Evolutionary conservation across 2,113 vertebrate species (phyloP), one percentile per base, ranked within the genome.

Genomic region (Orycteropus afer): DNA sequence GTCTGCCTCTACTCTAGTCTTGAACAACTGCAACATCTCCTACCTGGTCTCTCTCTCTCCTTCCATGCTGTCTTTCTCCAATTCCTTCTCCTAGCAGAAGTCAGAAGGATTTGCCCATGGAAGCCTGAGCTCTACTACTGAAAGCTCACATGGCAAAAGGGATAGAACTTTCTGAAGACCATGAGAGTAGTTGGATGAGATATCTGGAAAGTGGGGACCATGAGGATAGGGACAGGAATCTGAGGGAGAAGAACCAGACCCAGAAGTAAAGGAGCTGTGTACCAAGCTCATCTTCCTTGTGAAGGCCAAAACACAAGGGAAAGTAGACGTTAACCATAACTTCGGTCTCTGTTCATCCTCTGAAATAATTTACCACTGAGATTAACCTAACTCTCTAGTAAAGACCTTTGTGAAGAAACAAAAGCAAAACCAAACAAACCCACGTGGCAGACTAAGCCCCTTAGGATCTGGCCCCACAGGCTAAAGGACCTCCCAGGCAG

Each of bases 1-100:
- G 17, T 89, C 29, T 9, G 65, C 57, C n/a, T 20, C 10, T 12
- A 27, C 40, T 29, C 32, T 2, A 47, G 51, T 20, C 57, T 37
- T 32, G 27, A 37, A n/a, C 0, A 3, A 23, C 29, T 2, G 5
- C 53, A 7, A 29, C 0, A 0, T 18, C 8, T 61, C 42, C 29
- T 37, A 14, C 51, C 57, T 18, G 29, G 6, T 22, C 29, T 49
- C 71, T 53, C 37, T 53, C 74, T 49, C 40, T 15, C 40, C 29
- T 17, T 74, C 76, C 2, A 0, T 12, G 2, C 57, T 59, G 11
- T 34, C 78, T 69, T 45, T 61, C 37, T 89, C 27, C 5, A 32
- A 1, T 3, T 42, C 53, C 32, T 55, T 47, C 34, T 91, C 20
- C 77, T 59, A 47, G 2, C 37, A 15, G 17, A 57, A n/a, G 27